These are phyloP conservation scores for Cherax quadricarinatus DNA, from an alignment of 1,140 invertebrate genomes.

Conservation along the genomic window DNA sequence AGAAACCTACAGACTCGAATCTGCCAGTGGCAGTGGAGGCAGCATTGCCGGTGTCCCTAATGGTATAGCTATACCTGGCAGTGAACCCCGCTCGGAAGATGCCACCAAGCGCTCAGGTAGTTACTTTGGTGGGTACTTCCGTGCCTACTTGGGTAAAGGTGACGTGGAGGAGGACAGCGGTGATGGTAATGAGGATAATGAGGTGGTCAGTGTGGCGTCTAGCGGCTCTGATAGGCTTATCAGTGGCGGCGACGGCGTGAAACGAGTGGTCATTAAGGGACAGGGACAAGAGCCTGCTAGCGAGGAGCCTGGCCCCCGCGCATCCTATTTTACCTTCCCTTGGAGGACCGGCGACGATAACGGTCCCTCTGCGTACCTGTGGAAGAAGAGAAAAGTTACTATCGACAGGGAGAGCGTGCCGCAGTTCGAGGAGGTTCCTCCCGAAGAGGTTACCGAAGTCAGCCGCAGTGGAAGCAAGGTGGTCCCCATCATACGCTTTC, in stretches of 20 bases:
- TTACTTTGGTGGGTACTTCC: no score
- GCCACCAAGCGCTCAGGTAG: no score
- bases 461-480: background rate
- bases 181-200: background rate
- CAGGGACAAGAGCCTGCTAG: background rate
- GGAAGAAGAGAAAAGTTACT: background rate
- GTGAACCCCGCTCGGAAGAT: no score
- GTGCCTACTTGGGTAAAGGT: no score
- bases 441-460: background rate
- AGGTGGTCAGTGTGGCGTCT: background rate
- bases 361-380: background rate
- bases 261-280: background rate
- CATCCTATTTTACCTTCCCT: background rate
- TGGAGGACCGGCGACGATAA: background rate
- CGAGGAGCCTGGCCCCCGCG: background rate
- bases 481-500: background rate
- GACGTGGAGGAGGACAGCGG: no score
- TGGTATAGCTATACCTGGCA: no score
- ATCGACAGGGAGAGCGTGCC: background rate
- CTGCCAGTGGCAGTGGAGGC: no score
- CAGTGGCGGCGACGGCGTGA: background rate
- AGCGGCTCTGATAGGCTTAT: background rate
- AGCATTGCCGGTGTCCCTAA: no score
- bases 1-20: no score
- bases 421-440: no score